A percentile compares a stretch with the other conserved stretches of the same genome.
These are phyloP conservation scores for Centropus unirufus DNA, from an alignment of 2,113 vertebrate species.

Conservation along the genomic window DNA sequence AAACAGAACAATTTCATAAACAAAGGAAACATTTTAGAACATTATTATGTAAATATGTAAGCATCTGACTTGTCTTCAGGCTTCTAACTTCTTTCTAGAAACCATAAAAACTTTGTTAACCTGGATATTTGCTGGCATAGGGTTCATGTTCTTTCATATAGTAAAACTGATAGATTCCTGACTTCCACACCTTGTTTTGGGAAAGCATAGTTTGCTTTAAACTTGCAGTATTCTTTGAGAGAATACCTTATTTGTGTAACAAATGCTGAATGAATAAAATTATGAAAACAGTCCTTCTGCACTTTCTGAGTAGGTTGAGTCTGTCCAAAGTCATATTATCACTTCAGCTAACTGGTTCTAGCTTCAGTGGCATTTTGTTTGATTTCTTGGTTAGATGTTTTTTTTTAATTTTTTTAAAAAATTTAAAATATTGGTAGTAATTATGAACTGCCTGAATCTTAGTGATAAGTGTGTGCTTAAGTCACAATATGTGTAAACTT, in stretches of 20 bases:
- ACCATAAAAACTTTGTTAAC: background rate
- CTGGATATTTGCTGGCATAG: background rate
- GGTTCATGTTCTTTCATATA: background rate
- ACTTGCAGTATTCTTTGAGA: background rate
- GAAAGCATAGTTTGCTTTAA: background rate
- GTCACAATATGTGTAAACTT: background rate
- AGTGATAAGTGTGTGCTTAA: background rate
- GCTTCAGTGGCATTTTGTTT: accelerated
- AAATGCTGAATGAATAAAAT: background rate
- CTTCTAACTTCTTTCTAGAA: background rate
- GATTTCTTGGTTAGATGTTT: background rate
- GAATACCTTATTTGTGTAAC: background rate
- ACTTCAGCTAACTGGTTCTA: background rate
- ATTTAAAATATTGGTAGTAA: background rate
- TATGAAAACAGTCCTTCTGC: background rate
- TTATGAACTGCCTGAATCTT: background rate
- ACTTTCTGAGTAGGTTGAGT: background rate
- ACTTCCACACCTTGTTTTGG: background rate
- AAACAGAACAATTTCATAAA: background rate
- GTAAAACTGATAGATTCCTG: background rate
- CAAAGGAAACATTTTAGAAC: background rate
- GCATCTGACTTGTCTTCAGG: background rate
- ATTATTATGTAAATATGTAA: background rate
- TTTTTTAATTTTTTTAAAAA: background rate
- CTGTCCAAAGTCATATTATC: background rate